Base-by-base conservation (phyloP, 2,888 invertebrate species). In the Ennomos erosarius region DNA sequence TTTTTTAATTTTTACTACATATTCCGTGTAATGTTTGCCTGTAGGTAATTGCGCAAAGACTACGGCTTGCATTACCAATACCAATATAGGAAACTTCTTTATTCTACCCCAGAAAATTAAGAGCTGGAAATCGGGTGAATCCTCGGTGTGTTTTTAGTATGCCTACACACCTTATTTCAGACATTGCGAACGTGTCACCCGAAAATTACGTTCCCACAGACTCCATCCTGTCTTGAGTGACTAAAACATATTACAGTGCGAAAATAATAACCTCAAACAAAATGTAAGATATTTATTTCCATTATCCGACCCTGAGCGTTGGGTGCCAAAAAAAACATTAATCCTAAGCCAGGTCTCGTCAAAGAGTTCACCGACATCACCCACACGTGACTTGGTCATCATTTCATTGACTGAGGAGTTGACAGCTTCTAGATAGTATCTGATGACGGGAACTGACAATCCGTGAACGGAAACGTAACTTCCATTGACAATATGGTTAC, bases 251-350 rank as follows among this genome's bases (percentile, higher is more conserved):
- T 53, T 10, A 13, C n/a, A 16, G 12, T 45, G 46, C 50, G 37
- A 33, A 50, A 50, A 55, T 59, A 50, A 45, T 54, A 40, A 40
- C 49, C 47, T 36, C 46, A 49, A 55, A 55, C 33, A 12, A 48
- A 51, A 52, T 52, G 47, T 46, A 52, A 36, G 10, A 53, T 71
- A 75, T 76, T 26, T 26, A 74, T 65, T 69, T 67, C 67, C 70
- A 65, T 64, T 54, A 40, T 38, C 40, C 68, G 70, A 75, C 75
- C 73, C 72, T 71, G 66, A 53, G 55, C 37, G 62, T 49, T 65
- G 74, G 75, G 69, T 82, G 83, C 81, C 81, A 84, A 76, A 78
- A 81, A 76, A 79, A 78, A 77, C 69, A 68, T 58, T 64, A 64
- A 55, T 57, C 64, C 56, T 62, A 56, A 38, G 69, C 62, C 68